These are phyloP conservation scores for Anthophora plumipes DNA, from an alignment of 2,888 invertebrate genomes.

Conservation along the genomic window DNA sequence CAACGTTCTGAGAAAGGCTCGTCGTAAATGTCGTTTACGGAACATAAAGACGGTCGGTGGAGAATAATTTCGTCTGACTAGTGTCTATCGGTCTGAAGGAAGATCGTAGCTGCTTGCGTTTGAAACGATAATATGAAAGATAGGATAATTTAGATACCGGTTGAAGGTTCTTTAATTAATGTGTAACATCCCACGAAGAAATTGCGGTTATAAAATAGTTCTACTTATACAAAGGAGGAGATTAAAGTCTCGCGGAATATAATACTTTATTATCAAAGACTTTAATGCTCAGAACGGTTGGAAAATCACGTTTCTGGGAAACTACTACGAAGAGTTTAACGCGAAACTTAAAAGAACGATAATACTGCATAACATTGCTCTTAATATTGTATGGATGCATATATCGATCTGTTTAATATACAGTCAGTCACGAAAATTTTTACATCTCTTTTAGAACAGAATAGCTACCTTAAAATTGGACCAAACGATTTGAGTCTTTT, in stretches of 20 bases:
- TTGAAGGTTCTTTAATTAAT: background rate
- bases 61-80: constrained; percentile 14
- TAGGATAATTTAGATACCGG: background rate
- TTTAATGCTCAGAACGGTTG: background rate
- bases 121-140: background rate
- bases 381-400: too few species aligned
- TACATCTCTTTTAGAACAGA: too few species aligned
- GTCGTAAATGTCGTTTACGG: constrained; percentile 6
- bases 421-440: too few species aligned
- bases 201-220: background rate
- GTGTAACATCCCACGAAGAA: background rate
- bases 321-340: too few species aligned
- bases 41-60: background rate
- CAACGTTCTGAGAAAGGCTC: constrained; percentile 7
- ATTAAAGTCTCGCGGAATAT: background rate
- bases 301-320: background rate
- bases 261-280: background rate
- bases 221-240: too few species aligned
- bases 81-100: background rate
- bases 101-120: background rate
- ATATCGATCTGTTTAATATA: too few species aligned
- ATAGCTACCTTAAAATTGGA: too few species aligned
- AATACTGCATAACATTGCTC: too few species aligned
- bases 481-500: too few species aligned
- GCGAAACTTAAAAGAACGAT: too few species aligned